phyloP scores from a whole-genome alignment of 2,113 vertebrate genomes.

The cat (Felis catus) region F.catus_Fca126_mat1.0 CM031415.1:199646501-199647000 shows the following conservation, averaged over 20 bases:
- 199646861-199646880: background rate
- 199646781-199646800: background rate
- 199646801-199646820: background rate
- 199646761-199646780: background rate
- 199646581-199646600: background rate
- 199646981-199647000: background rate
- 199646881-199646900: accelerated
- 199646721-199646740: background rate
- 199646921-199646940: accelerated
- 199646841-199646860: accelerated
- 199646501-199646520: background rate
- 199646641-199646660: background rate
- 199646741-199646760: too few species aligned
- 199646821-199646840: background rate
- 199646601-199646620: background rate
- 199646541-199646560: background rate
- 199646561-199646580: background rate
- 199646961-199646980: too few species aligned
- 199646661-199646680: background rate
- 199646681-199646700: accelerated
- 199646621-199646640: background rate
- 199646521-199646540: background rate
- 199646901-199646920: background rate
- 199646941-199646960: background rate
- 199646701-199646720: accelerated